Evolutionary conservation across 2,888 invertebrate genomes (phyloP).

Genomic region (Eupithecia subumbrata): DNA sequence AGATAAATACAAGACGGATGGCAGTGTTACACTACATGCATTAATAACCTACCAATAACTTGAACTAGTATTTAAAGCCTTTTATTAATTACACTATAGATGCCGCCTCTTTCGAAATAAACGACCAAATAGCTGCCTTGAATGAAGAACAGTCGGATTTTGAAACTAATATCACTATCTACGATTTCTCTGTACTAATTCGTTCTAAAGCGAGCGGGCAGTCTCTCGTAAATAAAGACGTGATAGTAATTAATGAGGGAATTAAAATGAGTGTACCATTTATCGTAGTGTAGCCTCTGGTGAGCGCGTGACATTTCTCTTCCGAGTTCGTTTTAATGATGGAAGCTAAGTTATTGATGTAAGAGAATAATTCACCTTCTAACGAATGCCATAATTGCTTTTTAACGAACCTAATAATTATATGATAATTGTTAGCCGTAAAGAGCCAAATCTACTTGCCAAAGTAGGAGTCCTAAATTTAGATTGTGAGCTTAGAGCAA

Average conservation of each 20-base stretch:
- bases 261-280: slow-evolving; percentile 50
- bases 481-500: neutral
- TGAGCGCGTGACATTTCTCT: slow-evolving; percentile 41
- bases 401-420: slow-evolving; percentile 3
- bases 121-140: slow-evolving; percentile 33
- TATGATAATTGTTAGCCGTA: neutral
- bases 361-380: slow-evolving; percentile 27
- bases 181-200: slow-evolving; percentile 43
- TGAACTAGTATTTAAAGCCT: slow-evolving; percentile 58
- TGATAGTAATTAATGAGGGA: slow-evolving; percentile 47
- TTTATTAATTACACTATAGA: slow-evolving; percentile 62
- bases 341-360: slow-evolving; percentile 37
- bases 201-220: slow-evolving; percentile 36
- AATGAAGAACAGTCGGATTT: slow-evolving; percentile 40
- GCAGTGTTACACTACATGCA: slow-evolving; percentile 48
- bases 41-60: slow-evolving; percentile 63
- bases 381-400: slow-evolving; percentile 6
- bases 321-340: slow-evolving; percentile 32
- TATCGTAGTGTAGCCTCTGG: slow-evolving; percentile 40
- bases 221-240: slow-evolving; percentile 49
- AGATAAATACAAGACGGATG: slow-evolving; percentile 51
- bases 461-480: neutral
- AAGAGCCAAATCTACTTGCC: neutral
- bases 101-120: slow-evolving; percentile 47
- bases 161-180: slow-evolving; percentile 42